Conservation (phyloP, 2,113 vertebrate species). For the Actenoides hombroni region DNA sequence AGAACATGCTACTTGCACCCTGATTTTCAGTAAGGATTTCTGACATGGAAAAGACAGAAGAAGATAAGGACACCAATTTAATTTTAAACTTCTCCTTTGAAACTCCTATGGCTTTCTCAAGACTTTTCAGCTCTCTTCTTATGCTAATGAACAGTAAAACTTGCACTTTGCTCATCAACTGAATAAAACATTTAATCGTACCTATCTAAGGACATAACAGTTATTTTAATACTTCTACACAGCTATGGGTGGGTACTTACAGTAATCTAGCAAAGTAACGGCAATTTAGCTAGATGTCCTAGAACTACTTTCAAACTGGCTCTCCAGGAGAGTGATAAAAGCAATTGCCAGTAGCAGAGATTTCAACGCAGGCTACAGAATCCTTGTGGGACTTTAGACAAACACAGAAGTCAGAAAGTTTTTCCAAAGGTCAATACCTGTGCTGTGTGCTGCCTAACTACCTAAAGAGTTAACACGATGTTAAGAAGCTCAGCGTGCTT, state of each 20-base stretch:
- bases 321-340: background rate
- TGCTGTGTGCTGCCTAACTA: background rate
- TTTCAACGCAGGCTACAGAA: background rate
- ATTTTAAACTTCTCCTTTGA: background rate
- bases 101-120: background rate
- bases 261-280: background rate
- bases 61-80: background rate
- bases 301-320: background rate
- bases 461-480: background rate
- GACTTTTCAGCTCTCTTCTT: background rate
- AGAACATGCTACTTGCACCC: background rate
- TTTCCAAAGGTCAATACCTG: background rate
- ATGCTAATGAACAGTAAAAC: background rate
- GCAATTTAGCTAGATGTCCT: background rate
- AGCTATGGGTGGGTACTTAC: background rate
- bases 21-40: background rate
- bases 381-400: background rate
- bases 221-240: background rate
- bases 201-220: background rate
- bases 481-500: background rate
- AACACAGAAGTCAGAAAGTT: background rate
- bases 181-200: conserved; percentile 23
- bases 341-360: background rate
- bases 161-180: background rate
- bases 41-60: background rate